phyloP scores from a whole-genome alignment of 2,888 invertebrate genomes.

The Conomelus anceps region DNA sequence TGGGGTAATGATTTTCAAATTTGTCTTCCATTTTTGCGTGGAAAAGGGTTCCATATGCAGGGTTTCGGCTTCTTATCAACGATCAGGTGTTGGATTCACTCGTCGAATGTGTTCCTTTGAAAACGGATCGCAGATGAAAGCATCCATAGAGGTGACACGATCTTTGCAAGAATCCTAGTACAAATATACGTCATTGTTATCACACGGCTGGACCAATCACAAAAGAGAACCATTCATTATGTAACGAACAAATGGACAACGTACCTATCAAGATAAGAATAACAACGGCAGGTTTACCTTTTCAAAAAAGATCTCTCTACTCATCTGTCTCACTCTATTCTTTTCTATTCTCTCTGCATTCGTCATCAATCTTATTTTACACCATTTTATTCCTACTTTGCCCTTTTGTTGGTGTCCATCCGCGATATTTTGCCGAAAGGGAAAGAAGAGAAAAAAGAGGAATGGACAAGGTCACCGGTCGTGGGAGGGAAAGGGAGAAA shows the following conservation, averaged over 20 bases:
- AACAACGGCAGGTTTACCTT: neutral
- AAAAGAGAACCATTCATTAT: neutral
- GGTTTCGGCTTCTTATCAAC: neutral
- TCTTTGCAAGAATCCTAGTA: neutral
- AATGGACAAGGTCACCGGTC: neutral
- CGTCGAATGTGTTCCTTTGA: too few relatives aligned
- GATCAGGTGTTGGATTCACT: neutral
- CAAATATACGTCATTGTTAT: neutral
- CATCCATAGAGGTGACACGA: neutral
- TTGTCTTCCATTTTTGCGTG: neutral
- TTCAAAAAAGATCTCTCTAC: neutral
- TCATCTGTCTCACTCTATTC: neutral
- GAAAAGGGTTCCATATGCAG: neutral
- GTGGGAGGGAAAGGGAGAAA: neutral
- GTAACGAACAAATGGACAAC: neutral
- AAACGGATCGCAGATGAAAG: neutral
- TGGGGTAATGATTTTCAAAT: neutral
- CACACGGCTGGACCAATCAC: neutral
- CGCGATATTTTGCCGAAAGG: neutral
- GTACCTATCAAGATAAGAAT: neutral
- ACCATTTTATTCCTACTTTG: neutral
- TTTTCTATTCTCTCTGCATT: neutral
- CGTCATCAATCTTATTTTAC: neutral
- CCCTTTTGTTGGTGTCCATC: neutral
- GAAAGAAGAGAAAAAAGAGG: neutral